Evolutionary conservation across 2,888 invertebrate genomes (phyloP), one percentile per base, ranked within the genome.

Genomic region (Muscina levida): DNA sequence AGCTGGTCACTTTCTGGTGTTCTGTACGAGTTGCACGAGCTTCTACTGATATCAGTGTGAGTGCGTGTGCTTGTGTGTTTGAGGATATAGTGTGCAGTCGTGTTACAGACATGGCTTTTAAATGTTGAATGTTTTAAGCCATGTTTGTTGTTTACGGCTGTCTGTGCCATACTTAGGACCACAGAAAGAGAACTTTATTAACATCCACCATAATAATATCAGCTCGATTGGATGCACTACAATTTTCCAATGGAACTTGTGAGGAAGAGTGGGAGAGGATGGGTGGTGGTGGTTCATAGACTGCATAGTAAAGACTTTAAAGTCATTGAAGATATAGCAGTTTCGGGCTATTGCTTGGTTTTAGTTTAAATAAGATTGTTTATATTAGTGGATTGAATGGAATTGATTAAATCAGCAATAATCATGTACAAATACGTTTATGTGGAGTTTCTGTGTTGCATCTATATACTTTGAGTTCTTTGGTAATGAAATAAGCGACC

Each of bases 71-170:
- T n/a, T 31, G 31, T 31, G 31, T 31, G 31, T 31, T 31, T 3
- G 31, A 5, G 8, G 8, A 31, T 31, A 31, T 31, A 31, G n/a
- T n/a, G n/a, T n/a, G n/a, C n/a, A n/a, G 3, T 31, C 31, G 31
- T 77, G 76, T 81, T 70, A 77, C 73, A 76, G 78, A 76, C 79
- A 80, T 77, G 82, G 68, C 76, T 79, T 31, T 82, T 71, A 59
- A 77, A 77, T 77, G 74, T 77, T 81, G n/a, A 71, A 79, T 82
- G 82, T 82, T 82, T 83, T 70, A 72, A 79, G 82, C 83, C 83
- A 82, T 82, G 83, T 83, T 82, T 79, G 72, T 82, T 68, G 82
- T 83, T 83, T 82, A 82, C 83, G 82, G 83, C 82, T 83, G 83
- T 83, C 83, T 83, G 75, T 56, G 82, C 72, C 76, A 46, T 77